A percentile compares a stretch with the other conserved stretches of the same genome.
Conservation (phyloP, 1,140 invertebrate species). For the Parapsyche elsis region DNA sequence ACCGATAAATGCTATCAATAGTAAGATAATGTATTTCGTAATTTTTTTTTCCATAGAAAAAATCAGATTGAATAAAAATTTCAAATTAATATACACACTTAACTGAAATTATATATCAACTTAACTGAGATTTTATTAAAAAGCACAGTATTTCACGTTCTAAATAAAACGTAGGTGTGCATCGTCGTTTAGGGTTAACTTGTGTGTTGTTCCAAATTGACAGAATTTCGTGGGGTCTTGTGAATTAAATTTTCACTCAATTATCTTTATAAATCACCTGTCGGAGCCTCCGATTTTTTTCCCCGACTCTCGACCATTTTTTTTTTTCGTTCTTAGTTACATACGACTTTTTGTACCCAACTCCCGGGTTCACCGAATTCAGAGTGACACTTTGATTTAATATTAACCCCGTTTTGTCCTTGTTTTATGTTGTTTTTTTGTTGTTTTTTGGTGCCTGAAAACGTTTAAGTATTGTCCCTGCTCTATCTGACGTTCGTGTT, state of each 20-base stretch:
- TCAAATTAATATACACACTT: too few species aligned
- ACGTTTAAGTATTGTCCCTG: background rate
- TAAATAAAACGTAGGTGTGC: background rate
- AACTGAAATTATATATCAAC: too few species aligned
- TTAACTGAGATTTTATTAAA: too few species aligned
- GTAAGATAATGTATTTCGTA: too few species aligned
- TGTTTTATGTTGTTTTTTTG: constrained; percentile 1
- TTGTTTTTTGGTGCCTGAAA: background rate
- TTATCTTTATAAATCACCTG: constrained; percentile 52
- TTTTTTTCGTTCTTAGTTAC: background rate
- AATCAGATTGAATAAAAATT: too few species aligned
- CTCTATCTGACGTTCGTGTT: constrained; percentile 5
- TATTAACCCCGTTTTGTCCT: constrained; percentile 17
- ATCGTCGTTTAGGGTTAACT: too few species aligned
- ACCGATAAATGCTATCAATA: too few species aligned
- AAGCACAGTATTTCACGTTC: background rate
- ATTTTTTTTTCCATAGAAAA: too few species aligned
- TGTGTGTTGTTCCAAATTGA: constrained; percentile 46
- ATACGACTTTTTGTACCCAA: constrained; percentile 26
- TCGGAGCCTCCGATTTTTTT: constrained; percentile 38
- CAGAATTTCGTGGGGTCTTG: constrained; percentile 52
- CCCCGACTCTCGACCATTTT: constrained; percentile 4
- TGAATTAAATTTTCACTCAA: constrained; percentile 55
- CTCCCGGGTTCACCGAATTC: constrained; percentile 40
- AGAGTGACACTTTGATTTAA: constrained; percentile 48